Conservation (phyloP, 2,797 vertebrate genomes). For the Chelonia mydas region DNA sequence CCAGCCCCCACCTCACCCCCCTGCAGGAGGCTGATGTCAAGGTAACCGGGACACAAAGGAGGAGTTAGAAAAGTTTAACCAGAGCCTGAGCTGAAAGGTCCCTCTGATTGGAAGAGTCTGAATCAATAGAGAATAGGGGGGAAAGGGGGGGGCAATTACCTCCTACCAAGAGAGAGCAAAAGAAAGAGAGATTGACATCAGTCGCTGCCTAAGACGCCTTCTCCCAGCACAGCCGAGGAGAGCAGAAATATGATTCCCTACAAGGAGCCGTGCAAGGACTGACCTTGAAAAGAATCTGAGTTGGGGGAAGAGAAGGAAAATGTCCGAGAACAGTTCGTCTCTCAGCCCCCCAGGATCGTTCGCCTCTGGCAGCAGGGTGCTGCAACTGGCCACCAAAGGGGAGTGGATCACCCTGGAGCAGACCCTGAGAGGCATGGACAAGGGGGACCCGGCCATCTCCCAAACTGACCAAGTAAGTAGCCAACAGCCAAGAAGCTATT, state of each 20-base stretch:
- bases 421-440: conserved; percentile 63
- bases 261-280: no score
- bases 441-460: conserved; percentile 31
- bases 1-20: neutral
- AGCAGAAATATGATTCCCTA: neutral
- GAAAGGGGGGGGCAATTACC: neutral
- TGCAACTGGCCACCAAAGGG: conserved; percentile 61
- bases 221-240: neutral
- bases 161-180: neutral
- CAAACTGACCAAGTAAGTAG: conserved; percentile 47
- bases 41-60: conserved; percentile 71
- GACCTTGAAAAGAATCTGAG: no score
- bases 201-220: neutral
- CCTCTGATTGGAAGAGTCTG: conserved; percentile 1
- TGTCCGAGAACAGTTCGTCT: neutral
- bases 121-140: neutral
- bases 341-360: neutral
- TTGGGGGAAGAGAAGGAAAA: neutral
- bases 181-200: neutral
- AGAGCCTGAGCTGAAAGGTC: neutral
- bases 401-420: conserved; percentile 61
- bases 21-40: conserved; percentile 38
- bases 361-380: conserved; percentile 1
- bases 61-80: conserved; percentile 62
- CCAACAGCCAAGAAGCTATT: neutral